These are phyloP conservation scores for Clivina fossor DNA, from an alignment of 2,888 invertebrate genomes.

Conservation along the genomic window DNA sequence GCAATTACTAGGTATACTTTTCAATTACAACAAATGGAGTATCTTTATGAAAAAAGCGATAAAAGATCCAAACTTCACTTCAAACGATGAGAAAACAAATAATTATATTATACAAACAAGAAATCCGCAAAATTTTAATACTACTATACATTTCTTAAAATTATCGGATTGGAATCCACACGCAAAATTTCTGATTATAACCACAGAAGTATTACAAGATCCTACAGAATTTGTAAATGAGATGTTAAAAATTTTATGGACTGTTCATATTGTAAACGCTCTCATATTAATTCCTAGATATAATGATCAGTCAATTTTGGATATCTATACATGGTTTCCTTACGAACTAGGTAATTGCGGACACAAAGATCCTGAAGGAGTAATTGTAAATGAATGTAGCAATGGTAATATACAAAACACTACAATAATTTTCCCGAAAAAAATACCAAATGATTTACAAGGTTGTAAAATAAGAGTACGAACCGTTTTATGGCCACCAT, in stretches of 20 bases:
- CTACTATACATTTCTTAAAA: slow-evolving; percentile 10
- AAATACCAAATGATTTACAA: slow-evolving; percentile 36
- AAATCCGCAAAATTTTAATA: not conserved
- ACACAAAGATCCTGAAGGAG: not conserved
- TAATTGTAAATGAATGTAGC: slow-evolving; percentile 6
- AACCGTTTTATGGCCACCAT: slow-evolving; percentile 40
- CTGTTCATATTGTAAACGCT: slow-evolving; percentile 11
- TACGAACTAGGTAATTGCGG: slow-evolving; percentile 14
- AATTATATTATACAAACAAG: slow-evolving; percentile 14
- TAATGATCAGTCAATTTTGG: not conserved
- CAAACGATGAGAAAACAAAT: slow-evolving; percentile 7
- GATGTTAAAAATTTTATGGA: slow-evolving; percentile 11
- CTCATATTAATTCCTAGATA: slow-evolving; percentile 16
- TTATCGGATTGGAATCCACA: slow-evolving; percentile 18
- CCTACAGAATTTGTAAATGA: not conserved
- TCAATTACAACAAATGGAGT: slow-evolving; percentile 8
- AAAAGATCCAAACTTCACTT: slow-evolving; percentile 1
- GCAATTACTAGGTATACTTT: slow-evolving; percentile 2
- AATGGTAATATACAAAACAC: slow-evolving; percentile 6
- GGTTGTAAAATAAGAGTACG: slow-evolving; percentile 36
- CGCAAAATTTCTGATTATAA: slow-evolving; percentile 16
- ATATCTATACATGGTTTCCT: slow-evolving; percentile 26
- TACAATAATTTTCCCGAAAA: slow-evolving; percentile 16
- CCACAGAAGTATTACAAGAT: not conserved
- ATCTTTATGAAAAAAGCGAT: slow-evolving; percentile 4